Percentiles rank a stretch among this genome's conserved stretches.
Evolutionary conservation across 2,113 vertebrate genomes (phyloP).

Genomic region (Hippocampus zosterae): DNA sequence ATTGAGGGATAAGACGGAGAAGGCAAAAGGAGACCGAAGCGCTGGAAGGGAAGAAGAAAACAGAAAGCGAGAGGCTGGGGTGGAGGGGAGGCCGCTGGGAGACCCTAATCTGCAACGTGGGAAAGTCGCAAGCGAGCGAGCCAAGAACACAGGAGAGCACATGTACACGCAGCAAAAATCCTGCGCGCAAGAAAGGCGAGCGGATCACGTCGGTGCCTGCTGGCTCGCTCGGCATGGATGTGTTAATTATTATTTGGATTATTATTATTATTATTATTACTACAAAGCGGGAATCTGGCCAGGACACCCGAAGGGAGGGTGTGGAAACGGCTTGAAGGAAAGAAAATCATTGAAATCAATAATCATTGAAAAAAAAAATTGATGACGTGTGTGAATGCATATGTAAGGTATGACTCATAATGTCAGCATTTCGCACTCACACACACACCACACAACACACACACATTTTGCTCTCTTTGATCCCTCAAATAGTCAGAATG

Average conservation of each 20-base stretch:
- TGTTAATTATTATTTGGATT: slow-evolving; percentile 53
- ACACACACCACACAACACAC: slow-evolving; percentile 12
- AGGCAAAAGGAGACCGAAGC: slow-evolving; percentile 14
- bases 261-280: slow-evolving; percentile 54
- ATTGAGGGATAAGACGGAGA: slow-evolving; percentile 21
- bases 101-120: slow-evolving; percentile 66
- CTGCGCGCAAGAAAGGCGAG: slow-evolving; percentile 22
- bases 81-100: slow-evolving; percentile 56
- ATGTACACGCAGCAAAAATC: slow-evolving; percentile 42
- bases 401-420: slow-evolving; percentile 20
- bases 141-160: slow-evolving; percentile 50
- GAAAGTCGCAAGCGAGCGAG: slow-evolving; percentile 68
- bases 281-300: slow-evolving; percentile 53
- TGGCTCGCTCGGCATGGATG: slow-evolving; percentile 47
- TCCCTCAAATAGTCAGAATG: slow-evolving; percentile 45
- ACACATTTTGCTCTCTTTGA: slow-evolving; percentile 18
- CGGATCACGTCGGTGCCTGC: slow-evolving; percentile 42
- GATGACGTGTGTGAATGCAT: slow-evolving; percentile 13
- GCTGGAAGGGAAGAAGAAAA: slow-evolving; percentile 4
- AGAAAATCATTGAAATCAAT: too few relatives aligned
- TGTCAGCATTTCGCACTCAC: slow-evolving; percentile 22
- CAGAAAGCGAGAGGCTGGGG: slow-evolving; percentile 14
- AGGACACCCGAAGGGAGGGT: slow-evolving; percentile 63
- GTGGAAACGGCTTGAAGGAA: slow-evolving; percentile 30
- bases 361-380: too few relatives aligned